Evolutionary conservation across 2,888 invertebrate genomes (phyloP).

Genomic region (Cephus pygmeus): DNA sequence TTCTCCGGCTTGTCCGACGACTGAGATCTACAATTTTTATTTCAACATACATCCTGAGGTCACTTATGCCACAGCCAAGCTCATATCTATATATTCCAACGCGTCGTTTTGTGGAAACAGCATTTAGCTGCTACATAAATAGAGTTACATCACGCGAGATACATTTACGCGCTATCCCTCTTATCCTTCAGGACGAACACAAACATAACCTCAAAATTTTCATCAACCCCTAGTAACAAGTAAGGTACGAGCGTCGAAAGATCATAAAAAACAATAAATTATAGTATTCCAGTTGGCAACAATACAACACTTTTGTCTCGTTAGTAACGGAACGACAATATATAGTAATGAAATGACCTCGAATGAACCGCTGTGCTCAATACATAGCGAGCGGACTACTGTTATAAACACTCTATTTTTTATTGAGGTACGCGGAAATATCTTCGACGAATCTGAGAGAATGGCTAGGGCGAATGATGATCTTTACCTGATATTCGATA

Average conservation of each 20-base stretch:
- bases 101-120: background rate
- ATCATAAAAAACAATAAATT: background rate
- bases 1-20: slow-evolving; percentile 66
- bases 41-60: background rate
- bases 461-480: background rate
- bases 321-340: slow-evolving; percentile 1
- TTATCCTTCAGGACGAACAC: slow-evolving; percentile 26
- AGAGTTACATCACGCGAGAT: background rate
- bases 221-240: background rate
- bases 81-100: background rate
- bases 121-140: background rate
- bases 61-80: background rate
- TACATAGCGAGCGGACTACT: slow-evolving; percentile 39
- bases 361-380: slow-evolving; percentile 48
- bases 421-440: slow-evolving; percentile 19
- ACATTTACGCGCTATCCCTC: background rate
- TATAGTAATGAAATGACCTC: slow-evolving; percentile 39
- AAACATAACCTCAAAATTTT: slow-evolving; percentile 48
- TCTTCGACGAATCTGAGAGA: slow-evolving; percentile 14
- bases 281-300: background rate
- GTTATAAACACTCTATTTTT: slow-evolving; percentile 44
- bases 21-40: slow-evolving; percentile 59
- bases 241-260: background rate
- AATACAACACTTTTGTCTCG: background rate
- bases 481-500: background rate